A percentile compares a stretch with the other conserved stretches of the same genome.
Conservation (phyloP, 1,140 invertebrate species). For the Monomorium pharaonis region DNA sequence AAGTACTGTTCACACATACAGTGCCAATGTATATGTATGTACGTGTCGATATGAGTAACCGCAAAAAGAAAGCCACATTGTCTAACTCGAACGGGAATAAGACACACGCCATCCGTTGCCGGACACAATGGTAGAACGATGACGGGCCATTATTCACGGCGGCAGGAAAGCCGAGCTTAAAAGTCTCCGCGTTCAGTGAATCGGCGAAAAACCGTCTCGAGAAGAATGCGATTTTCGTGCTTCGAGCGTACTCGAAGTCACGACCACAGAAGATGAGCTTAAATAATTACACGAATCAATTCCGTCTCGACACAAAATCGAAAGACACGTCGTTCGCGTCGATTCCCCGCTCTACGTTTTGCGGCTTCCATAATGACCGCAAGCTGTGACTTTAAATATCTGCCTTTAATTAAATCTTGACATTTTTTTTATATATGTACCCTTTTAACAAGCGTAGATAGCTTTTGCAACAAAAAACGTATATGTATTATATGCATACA, state of each 20-base stretch:
- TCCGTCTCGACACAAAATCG: slow-evolving; percentile 23
- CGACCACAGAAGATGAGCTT: slow-evolving; percentile 30
- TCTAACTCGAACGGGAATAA: slow-evolving; percentile 58
- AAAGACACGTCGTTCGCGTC: not conserved
- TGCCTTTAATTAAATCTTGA: not conserved
- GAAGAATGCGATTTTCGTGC: slow-evolving; percentile 39
- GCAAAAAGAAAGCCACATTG: slow-evolving; percentile 63
- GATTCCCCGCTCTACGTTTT: not conserved
- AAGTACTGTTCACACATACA: slow-evolving; percentile 52
- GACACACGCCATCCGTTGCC: slow-evolving; percentile 48
- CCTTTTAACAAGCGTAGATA: not conserved
- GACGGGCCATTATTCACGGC: slow-evolving; percentile 61
- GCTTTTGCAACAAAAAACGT: not conserved
- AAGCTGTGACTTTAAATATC: not conserved
- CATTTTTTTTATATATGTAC: not conserved
- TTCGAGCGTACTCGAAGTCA: not conserved
- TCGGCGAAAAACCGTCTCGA: slow-evolving; percentile 49
- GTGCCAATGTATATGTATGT: not conserved
- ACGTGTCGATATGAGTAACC: slow-evolving; percentile 1
- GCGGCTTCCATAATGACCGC: not conserved
- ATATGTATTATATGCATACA: not conserved
- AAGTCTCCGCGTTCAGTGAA: not conserved
- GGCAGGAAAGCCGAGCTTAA: slow-evolving; percentile 44
- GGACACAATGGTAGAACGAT: slow-evolving; percentile 55
- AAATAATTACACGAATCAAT: slow-evolving; percentile 63